Evolutionary conservation across 1,140 invertebrate genomes (phyloP).

Genomic region (Frieseomelitta varia): DNA sequence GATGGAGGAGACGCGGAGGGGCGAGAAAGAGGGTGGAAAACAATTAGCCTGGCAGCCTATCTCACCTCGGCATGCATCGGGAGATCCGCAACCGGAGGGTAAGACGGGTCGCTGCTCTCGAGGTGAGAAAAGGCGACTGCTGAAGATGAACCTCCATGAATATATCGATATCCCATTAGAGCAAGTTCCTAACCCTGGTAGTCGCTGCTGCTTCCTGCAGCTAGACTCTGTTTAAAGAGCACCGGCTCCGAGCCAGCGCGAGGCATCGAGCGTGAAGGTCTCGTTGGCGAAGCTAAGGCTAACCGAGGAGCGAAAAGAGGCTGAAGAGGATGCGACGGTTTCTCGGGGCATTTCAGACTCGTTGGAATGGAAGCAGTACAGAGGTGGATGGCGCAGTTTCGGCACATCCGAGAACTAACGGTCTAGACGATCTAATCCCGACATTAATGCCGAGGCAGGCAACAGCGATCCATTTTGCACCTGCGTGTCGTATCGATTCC

Average conservation of each 20-base stretch:
- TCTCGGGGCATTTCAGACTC: slow-evolving; percentile 30
- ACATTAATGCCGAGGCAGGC: slow-evolving; percentile 74
- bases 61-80: slow-evolving; percentile 57
- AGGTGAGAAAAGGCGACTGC: slow-evolving; percentile 62
- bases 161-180: slow-evolving; percentile 79
- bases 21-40: slow-evolving; percentile 49
- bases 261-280: not conserved
- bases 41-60: slow-evolving; percentile 66
- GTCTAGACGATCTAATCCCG: slow-evolving; percentile 67
- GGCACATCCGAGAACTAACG: slow-evolving; percentile 51
- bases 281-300: not conserved
- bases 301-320: not conserved
- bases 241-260: slow-evolving; percentile 56
- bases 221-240: slow-evolving; percentile 73
- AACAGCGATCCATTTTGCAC: slow-evolving; percentile 65
- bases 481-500: slow-evolving; percentile 17
- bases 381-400: not conserved
- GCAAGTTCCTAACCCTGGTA: slow-evolving; percentile 24
- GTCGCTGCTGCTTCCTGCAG: slow-evolving; percentile 26
- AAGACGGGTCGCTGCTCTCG: slow-evolving; percentile 28
- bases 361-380: not conserved
- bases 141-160: slow-evolving; percentile 72
- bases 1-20: not conserved
- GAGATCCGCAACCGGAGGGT: slow-evolving; percentile 21
- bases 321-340: slow-evolving; percentile 13